Conservation (phyloP, 2,888 invertebrate species). For the Punctoribates punctum region DNA sequence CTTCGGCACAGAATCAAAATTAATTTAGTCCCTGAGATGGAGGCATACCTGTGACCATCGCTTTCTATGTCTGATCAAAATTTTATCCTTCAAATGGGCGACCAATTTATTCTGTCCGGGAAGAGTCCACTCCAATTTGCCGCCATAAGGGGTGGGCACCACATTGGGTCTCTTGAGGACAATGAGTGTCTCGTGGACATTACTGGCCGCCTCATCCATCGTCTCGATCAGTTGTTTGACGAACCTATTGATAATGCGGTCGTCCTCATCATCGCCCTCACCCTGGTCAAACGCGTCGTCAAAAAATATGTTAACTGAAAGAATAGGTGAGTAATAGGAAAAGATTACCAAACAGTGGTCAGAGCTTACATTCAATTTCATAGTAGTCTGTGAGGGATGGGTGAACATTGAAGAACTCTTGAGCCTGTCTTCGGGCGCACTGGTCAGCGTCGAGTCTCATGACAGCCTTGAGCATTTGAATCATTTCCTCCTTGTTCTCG, state of each 20-base stretch:
- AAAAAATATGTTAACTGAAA: constrained; percentile 71
- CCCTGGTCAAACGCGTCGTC: constrained; percentile 72
- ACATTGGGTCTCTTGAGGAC: constrained; percentile 64
- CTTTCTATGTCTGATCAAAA: constrained; percentile 80
- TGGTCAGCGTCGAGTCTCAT: constrained; percentile 84
- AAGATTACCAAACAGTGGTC: too few relatives aligned
- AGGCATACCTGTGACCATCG: constrained; percentile 77
- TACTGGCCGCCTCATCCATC: constrained; percentile 69
- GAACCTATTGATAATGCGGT: constrained; percentile 68
- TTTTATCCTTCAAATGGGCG: constrained; percentile 83
- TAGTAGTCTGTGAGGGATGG: constrained; percentile 78
- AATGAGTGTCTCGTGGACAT: constrained; percentile 59
- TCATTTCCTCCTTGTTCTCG: constrained; percentile 83
- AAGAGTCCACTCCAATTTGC: constrained; percentile 73
- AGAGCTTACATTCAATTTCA: constrained; percentile 75
- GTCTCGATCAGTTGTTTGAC: constrained; percentile 69
- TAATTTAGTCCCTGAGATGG: neutral
- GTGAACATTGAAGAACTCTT: constrained; percentile 63
- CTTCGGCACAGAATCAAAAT: constrained; percentile 45
- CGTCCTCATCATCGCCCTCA: neutral
- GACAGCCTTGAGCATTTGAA: constrained; percentile 82
- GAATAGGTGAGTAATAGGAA: too few relatives aligned
- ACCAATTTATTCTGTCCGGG: constrained; percentile 80
- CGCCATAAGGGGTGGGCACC: constrained; percentile 79
- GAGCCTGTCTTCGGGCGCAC: constrained; percentile 75